Conservation (phyloP, 2,797 vertebrate species). For the Tenualosa thibaudeaui region DNA sequence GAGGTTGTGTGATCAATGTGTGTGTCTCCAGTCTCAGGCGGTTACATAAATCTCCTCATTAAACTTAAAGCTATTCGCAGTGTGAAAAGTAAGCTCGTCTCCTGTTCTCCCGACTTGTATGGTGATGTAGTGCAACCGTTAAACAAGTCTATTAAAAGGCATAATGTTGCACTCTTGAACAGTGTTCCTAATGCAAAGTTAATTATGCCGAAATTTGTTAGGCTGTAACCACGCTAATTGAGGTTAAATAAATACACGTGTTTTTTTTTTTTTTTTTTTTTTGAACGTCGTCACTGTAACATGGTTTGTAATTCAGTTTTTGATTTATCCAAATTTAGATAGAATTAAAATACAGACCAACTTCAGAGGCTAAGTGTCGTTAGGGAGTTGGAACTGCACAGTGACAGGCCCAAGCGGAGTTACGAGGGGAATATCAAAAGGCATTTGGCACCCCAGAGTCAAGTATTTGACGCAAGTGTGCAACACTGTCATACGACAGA, state of each 20-base stretch:
- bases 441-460: slow-evolving; percentile 72
- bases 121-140: background rate
- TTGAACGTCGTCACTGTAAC: too few species aligned
- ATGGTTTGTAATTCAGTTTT: too few species aligned
- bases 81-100: background rate
- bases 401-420: background rate
- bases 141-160: background rate
- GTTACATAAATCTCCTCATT: slow-evolving; percentile 10
- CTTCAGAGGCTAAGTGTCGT: too few species aligned
- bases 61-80: background rate
- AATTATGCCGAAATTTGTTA: too few species aligned
- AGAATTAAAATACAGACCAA: too few species aligned
- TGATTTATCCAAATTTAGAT: too few species aligned
- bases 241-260: too few species aligned
- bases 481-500: slow-evolving; percentile 57
- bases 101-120: background rate
- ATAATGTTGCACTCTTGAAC: background rate
- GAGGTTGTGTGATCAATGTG: too few species aligned
- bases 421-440: slow-evolving; percentile 56
- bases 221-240: too few species aligned
- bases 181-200: too few species aligned
- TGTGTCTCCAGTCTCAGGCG: background rate
- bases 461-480: slow-evolving; percentile 75
- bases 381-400: background rate
- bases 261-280: too few species aligned